Evolutionary conservation across 2,113 vertebrate genomes (phyloP).

Genomic region (Girardinichthys multiradiatus): DNA sequence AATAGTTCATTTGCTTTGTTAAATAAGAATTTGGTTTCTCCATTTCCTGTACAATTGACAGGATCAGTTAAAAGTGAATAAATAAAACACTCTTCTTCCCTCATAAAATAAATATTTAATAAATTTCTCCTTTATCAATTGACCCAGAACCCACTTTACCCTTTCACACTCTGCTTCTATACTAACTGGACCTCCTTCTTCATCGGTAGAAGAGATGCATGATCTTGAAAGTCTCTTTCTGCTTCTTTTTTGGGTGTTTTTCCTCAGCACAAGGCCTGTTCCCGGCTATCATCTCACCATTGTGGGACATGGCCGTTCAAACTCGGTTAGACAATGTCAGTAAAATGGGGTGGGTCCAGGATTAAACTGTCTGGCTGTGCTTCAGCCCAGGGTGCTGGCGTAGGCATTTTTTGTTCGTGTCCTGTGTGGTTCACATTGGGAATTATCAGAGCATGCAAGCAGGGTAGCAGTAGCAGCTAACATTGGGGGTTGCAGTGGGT

Average conservation of each 20-base stretch:
- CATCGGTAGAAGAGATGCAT: not conserved
- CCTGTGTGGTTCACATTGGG: conserved; percentile 55
- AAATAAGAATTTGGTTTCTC: not conserved
- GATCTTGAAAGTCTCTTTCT: conserved; percentile 24
- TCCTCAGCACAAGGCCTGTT: conserved; percentile 36
- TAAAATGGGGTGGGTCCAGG: conserved; percentile 57
- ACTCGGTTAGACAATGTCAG: conserved; percentile 58
- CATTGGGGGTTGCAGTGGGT: conserved; percentile 42
- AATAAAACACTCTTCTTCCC: not conserved
- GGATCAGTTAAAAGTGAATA: not conserved
- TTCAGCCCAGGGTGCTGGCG: conserved; percentile 64
- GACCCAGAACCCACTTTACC: not conserved
- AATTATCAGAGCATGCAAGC: conserved; percentile 61
- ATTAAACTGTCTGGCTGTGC: conserved; percentile 65
- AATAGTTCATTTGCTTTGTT: not conserved
- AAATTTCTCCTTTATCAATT: not conserved
- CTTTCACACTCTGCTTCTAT: not conserved
- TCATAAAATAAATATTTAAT: not conserved
- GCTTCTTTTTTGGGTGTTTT: conserved; percentile 37
- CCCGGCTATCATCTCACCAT: conserved; percentile 45
- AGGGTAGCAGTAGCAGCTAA: conserved; percentile 37
- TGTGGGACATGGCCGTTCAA: conserved; percentile 36
- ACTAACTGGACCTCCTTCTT: conserved; percentile 1
- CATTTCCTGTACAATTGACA: not conserved
- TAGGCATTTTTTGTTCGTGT: conserved; percentile 63